These are phyloP conservation scores for Drosophila ficusphila DNA, from an alignment of 1,140 invertebrate species.

Conservation along the genomic window DNA sequence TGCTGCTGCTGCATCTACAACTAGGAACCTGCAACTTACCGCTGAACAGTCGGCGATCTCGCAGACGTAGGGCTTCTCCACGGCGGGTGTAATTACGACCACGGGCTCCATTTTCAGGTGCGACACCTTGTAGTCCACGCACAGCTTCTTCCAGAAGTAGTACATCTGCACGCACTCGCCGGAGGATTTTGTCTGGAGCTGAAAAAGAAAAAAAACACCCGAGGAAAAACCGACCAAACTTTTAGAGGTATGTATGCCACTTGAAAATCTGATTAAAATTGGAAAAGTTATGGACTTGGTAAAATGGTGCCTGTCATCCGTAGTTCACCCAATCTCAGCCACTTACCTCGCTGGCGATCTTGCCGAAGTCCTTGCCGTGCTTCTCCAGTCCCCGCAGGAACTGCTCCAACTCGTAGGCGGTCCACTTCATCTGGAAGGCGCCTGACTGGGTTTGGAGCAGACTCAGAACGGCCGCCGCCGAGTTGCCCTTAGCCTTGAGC, in stretches of 20 bases:
- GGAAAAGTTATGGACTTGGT: no score
- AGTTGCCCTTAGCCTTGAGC: conserved; percentile 93
- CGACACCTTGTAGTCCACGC: conserved; percentile 88
- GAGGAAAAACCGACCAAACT: no score
- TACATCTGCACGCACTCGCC: conserved; percentile 99
- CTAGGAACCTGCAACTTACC: conserved; percentile 85
- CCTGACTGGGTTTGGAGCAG: conserved; percentile 89
- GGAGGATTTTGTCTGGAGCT: conserved; percentile 94
- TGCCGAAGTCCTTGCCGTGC: conserved; percentile 97
- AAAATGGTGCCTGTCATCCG: no score
- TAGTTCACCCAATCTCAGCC: no score
- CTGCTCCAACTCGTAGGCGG: conserved; percentile 92
- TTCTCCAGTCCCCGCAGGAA: conserved; percentile 95
- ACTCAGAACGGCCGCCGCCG: conserved; percentile 94
- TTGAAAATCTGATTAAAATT: no score
- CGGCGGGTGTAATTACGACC: conserved; percentile 29
- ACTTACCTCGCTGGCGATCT: conserved; percentile 93
- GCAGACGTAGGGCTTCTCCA: conserved; percentile 86
- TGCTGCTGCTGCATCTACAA: conserved; percentile 5
- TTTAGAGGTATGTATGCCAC: no score
- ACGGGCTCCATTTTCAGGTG: conserved; percentile 76
- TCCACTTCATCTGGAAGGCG: conserved; percentile 93
- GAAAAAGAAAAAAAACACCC: no score
- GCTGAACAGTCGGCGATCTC: conserved; percentile 89
- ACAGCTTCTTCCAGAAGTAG: conserved; percentile 99